These are phyloP conservation scores for Telmatherina bonti DNA, from an alignment of 2,797 vertebrate genomes.

Conservation along the genomic window DNA sequence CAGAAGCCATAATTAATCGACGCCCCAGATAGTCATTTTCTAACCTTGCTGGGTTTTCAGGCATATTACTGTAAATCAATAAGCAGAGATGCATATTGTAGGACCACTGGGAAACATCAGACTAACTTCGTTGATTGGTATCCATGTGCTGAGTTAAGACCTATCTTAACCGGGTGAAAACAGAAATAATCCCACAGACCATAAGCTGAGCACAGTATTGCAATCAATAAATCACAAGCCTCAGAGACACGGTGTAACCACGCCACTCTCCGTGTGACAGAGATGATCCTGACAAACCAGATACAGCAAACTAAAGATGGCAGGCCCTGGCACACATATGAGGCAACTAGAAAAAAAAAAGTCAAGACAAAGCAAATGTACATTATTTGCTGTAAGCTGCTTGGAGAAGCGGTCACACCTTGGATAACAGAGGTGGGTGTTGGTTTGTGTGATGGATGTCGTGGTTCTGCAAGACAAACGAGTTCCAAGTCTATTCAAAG, in stretches of 20 bases:
- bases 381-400: conserved; percentile 32
- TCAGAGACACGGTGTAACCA: not conserved
- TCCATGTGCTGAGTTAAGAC: conserved; percentile 6
- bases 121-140: conserved; percentile 4
- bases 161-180: not conserved
- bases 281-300: conserved; percentile 44
- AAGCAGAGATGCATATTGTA: conserved; percentile 1
- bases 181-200: not conserved
- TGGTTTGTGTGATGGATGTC: conserved; percentile 28
- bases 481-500: conserved; percentile 44
- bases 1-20: conserved; percentile 1
- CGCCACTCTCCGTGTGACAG: conserved; percentile 24
- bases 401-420: conserved; percentile 55
- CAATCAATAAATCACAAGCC: conserved; percentile 7
- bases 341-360: conserved; percentile 39
- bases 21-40: conserved; percentile 1
- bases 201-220: not conserved
- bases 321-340: conserved; percentile 21
- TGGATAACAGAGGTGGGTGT: conserved; percentile 47
- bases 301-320: conserved; percentile 6
- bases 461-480: conserved; percentile 57
- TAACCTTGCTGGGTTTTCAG: conserved; percentile 25
- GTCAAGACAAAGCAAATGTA: conserved; percentile 59
- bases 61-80: conserved; percentile 36
- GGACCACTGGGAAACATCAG: conserved; percentile 10